phyloP scores from a whole-genome alignment of 2,113 vertebrate genomes.

The Chascanopsetta lugubris region DNA sequence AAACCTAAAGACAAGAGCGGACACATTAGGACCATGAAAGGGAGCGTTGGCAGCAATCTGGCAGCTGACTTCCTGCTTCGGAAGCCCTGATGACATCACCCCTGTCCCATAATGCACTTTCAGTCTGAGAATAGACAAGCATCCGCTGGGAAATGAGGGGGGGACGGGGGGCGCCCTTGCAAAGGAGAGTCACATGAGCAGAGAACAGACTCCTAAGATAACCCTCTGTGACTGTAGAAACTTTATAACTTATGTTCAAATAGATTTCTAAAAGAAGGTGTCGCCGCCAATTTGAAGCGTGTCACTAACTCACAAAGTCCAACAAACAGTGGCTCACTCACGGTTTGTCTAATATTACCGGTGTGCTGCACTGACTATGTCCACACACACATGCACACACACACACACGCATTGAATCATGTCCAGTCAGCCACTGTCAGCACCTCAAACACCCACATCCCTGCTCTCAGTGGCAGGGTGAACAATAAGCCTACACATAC shows the following conservation, averaged over 20 bases:
- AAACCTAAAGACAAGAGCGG: slow-evolving; percentile 14
- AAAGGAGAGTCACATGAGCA: slow-evolving; percentile 22
- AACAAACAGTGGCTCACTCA: slow-evolving; percentile 10
- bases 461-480: slow-evolving; percentile 36
- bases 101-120: slow-evolving; percentile 61
- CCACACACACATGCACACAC: slow-evolving; percentile 25
- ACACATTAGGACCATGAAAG: slow-evolving; percentile 16
- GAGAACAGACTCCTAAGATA: slow-evolving; percentile 2
- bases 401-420: slow-evolving; percentile 55
- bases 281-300: slow-evolving; percentile 16
- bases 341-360: slow-evolving; percentile 25
- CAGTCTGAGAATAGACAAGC: slow-evolving; percentile 68
- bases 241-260: no score
- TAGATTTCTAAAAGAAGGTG: slow-evolving; percentile 2
- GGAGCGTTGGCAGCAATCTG: slow-evolving; percentile 54
- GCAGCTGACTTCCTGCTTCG: slow-evolving; percentile 72
- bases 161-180: slow-evolving; percentile 29
- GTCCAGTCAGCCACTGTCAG: slow-evolving; percentile 60
- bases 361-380: slow-evolving; percentile 50
- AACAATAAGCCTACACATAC: slow-evolving; percentile 62
- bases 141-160: slow-evolving; percentile 64
- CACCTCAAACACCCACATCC: slow-evolving; percentile 60
- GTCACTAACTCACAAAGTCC: slow-evolving; percentile 19
- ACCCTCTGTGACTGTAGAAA: no score
- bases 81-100: slow-evolving; percentile 73